phyloP scores from a whole-genome alignment of 2,113 vertebrate genomes.

The Malurus cyaneus region DNA sequence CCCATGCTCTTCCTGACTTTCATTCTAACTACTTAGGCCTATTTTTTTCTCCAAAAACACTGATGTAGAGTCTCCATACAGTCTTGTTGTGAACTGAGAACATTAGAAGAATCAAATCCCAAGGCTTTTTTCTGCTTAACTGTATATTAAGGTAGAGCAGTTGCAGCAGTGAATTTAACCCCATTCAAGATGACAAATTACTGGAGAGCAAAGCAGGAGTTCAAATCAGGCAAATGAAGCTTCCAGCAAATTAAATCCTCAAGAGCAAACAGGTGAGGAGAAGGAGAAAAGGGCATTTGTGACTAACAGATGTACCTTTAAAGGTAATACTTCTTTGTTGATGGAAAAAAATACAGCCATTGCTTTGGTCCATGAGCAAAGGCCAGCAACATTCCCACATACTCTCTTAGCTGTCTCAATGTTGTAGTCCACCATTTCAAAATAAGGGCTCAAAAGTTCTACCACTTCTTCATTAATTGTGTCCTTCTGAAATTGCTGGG shows the following conservation, averaged over 20 bases:
- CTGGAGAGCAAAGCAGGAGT: not conserved
- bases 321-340: slow-evolving; percentile 94
- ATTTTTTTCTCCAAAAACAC: not conserved
- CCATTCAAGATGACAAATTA: not conserved
- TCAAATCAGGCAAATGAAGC: not conserved
- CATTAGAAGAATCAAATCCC: not conserved
- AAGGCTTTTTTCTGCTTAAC: not conserved
- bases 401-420: slow-evolving; percentile 92
- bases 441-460: slow-evolving; percentile 91
- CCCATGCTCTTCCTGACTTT: not conserved
- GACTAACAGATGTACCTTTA: slow-evolving; percentile 80
- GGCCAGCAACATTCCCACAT: slow-evolving; percentile 93
- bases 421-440: slow-evolving; percentile 94
- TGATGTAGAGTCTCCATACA: not conserved
- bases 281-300: not conserved
- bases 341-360: slow-evolving; percentile 94
- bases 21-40: not conserved
- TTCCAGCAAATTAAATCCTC: not conserved
- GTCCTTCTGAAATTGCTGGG: slow-evolving; percentile 95
- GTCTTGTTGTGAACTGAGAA: not conserved
- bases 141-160: not conserved
- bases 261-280: not conserved
- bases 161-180: not conserved
- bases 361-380: slow-evolving; percentile 95
- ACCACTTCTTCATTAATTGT: slow-evolving; percentile 93